Percentiles rank a stretch among this genome's conserved stretches.
Evolutionary conservation across 2,113 vertebrate genomes (phyloP).

Genomic region (Cyanistes caeruleus): DNA sequence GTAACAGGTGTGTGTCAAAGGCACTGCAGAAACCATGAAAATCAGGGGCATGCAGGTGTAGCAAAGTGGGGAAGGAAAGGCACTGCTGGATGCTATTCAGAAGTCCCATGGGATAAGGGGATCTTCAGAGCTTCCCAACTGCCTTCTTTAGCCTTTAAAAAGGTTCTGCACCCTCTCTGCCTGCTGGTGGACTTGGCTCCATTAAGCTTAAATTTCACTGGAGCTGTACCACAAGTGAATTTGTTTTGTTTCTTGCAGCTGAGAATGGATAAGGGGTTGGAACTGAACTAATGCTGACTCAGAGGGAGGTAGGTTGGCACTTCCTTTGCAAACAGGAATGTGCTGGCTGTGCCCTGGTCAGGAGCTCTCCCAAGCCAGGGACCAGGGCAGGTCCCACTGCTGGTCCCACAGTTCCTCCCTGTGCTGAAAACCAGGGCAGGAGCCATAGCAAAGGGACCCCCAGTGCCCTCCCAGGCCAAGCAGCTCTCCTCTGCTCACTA

Average conservation of each 20-base stretch:
- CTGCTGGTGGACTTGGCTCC: background rate
- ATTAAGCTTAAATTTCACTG: background rate
- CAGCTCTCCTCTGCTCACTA: background rate
- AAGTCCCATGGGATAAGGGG: background rate
- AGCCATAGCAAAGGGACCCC: background rate
- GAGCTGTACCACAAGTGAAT: background rate
- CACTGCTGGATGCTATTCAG: background rate
- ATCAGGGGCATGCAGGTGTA: background rate
- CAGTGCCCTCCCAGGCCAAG: accelerated
- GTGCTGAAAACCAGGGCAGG: background rate
- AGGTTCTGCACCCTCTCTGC: background rate
- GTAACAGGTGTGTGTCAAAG: background rate
- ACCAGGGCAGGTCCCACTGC: background rate
- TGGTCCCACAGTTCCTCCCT: background rate
- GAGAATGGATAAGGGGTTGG: background rate
- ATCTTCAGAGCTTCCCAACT: background rate
- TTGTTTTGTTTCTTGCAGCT: background rate
- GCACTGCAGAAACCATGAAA: background rate
- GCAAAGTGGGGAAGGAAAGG: background rate
- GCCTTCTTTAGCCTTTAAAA: background rate
- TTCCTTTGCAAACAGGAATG: background rate
- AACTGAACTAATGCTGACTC: background rate
- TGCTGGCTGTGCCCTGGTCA: background rate
- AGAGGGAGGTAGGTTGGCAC: background rate
- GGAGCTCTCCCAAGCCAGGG: background rate